phyloP scores from a whole-genome alignment of 2,797 vertebrate genomes.

The Spatula clypeata region DNA sequence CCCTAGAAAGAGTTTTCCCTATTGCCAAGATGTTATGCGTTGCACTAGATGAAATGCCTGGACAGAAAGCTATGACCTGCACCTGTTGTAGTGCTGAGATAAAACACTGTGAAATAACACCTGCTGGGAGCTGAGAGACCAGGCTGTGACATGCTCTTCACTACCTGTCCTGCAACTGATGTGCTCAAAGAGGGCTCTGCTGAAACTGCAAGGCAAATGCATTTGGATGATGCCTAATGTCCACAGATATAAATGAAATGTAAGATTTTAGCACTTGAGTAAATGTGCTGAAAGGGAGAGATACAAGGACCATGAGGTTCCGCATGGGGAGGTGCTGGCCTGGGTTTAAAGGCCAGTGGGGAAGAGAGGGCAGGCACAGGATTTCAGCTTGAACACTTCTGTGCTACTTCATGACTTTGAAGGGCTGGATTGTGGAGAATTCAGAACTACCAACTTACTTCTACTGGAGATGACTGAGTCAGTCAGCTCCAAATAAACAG shows the following conservation, averaged over 20 bases:
- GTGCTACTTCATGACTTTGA: neutral
- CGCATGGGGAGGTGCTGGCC: neutral
- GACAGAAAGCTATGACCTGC: neutral
- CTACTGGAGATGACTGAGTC: neutral
- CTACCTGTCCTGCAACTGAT: neutral
- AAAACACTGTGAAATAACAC: neutral
- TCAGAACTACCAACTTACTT: neutral
- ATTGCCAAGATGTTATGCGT: neutral
- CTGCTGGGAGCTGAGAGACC: rapidly evolving
- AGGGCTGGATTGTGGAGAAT: neutral
- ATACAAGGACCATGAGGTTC: neutral
- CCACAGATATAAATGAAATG: neutral
- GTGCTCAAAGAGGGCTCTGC: neutral
- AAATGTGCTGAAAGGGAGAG: neutral
- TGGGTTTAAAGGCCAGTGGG: neutral
- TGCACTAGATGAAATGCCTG: neutral
- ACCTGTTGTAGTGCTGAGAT: neutral
- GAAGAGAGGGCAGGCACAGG: neutral
- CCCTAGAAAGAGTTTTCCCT: neutral
- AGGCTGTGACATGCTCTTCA: neutral
- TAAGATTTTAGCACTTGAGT: neutral
- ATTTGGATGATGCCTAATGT: neutral
- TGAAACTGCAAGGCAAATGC: neutral
- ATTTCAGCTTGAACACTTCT: neutral
- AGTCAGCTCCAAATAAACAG: neutral